A percentile compares a stretch with the other conserved stretches of the same genome.
These are phyloP conservation scores for Lapara coniferarum DNA, from an alignment of 2,888 invertebrate genomes.

Conservation along the genomic window DNA sequence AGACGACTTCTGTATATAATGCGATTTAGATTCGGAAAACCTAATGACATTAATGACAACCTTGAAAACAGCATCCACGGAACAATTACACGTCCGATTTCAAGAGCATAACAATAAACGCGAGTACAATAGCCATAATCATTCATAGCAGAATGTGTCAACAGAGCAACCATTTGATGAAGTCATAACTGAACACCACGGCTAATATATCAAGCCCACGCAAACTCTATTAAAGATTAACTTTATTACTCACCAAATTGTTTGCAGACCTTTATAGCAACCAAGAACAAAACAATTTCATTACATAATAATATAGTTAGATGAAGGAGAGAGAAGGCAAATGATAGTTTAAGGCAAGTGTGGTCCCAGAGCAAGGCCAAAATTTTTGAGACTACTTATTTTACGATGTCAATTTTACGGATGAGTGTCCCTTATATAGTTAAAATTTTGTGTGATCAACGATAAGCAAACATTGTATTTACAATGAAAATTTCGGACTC, in stretches of 20 bases:
- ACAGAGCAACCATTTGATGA: constrained; percentile 63
- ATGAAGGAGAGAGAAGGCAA: constrained; percentile 26
- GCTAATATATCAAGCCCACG: constrained; percentile 73
- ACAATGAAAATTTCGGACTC: constrained; percentile 60
- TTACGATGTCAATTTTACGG: constrained; percentile 50
- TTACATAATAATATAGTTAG: constrained; percentile 26
- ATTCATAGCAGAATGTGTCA: constrained; percentile 50
- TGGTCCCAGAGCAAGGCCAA: constrained; percentile 36
- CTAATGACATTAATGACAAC: constrained; percentile 28
- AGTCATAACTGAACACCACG: constrained; percentile 72
- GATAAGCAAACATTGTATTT: constrained; percentile 46
- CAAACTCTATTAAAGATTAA: constrained; percentile 57
- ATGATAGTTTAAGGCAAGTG: constrained; percentile 14
- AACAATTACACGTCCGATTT: constrained; percentile 14
- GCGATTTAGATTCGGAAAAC: constrained; percentile 13
- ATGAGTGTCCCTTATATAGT: constrained; percentile 42
- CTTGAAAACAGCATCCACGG: constrained; percentile 34
- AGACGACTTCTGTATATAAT: constrained; percentile 35
- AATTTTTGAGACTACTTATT: constrained; percentile 48
- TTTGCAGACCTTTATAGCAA: constrained; percentile 20
- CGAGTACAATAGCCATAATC: constrained; percentile 20
- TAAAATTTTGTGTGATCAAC: constrained; percentile 49
- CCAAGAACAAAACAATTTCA: constrained; percentile 15
- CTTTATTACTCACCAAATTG: constrained; percentile 52
- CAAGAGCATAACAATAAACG: constrained; percentile 14